phyloP scores from a whole-genome alignment of 2,113 vertebrate genomes.

The Sinocyclocheilus maitianheensis region DNA sequence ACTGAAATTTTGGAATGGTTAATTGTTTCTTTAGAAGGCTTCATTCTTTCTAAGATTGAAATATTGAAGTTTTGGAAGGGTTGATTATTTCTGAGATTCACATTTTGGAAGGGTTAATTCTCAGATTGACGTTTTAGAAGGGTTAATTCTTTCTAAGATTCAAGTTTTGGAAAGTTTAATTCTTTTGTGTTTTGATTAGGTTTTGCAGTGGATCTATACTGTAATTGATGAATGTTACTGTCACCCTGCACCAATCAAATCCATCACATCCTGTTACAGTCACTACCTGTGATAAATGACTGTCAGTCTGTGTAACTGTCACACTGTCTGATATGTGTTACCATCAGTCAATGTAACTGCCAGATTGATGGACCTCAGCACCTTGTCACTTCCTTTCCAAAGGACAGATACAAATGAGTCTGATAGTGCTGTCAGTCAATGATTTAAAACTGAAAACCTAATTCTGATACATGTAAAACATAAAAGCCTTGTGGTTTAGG shows the following conservation, averaged over 20 bases:
- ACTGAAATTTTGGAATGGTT: too few relatives aligned
- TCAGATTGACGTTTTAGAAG: too few relatives aligned
- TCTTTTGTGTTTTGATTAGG: not conserved
- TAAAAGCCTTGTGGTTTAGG: not conserved
- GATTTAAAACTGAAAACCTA: not conserved
- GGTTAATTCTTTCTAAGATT: too few relatives aligned
- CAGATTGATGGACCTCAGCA: not conserved
- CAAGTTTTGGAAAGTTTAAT: too few relatives aligned
- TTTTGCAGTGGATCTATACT: not conserved
- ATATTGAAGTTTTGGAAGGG: too few relatives aligned
- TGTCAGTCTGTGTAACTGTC: not conserved
- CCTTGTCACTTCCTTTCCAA: not conserved
- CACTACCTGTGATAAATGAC: not conserved
- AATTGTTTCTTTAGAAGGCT: too few relatives aligned
- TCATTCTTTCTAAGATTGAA: too few relatives aligned
- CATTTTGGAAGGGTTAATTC: too few relatives aligned
- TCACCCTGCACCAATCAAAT: not conserved
- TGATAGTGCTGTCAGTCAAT: conserved; percentile 3
- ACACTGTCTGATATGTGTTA: not conserved
- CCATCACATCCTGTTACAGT: not conserved
- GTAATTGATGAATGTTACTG: conserved; percentile 20
- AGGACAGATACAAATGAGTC: not conserved
- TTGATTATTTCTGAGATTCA: too few relatives aligned
- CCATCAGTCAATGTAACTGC: not conserved
- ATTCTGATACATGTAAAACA: too few relatives aligned